Conservation (phyloP, 2,888 invertebrate genomes). For the Herminia tarsipennalis region DNA sequence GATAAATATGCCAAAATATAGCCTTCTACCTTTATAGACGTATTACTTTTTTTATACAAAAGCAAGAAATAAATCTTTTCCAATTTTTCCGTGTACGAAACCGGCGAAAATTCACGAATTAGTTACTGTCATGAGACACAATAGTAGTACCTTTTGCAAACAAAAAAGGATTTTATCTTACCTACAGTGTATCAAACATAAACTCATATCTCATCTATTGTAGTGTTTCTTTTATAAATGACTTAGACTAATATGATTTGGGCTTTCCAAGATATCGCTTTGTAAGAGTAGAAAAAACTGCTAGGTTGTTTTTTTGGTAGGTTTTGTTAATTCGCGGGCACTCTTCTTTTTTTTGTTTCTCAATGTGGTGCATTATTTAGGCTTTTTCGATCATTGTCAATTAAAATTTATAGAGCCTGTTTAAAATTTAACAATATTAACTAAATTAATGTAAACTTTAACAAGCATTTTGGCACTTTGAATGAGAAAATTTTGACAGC, state of each 20-base stretch:
- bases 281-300: slow-evolving; percentile 13
- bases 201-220: slow-evolving; percentile 32
- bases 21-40: too few species aligned
- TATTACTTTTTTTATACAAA: not conserved
- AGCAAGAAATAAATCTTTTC: not conserved
- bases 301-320: not conserved
- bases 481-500: too few species aligned
- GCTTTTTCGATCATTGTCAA: too few species aligned
- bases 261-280: slow-evolving; percentile 2
- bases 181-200: slow-evolving; percentile 10
- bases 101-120: slow-evolving; percentile 23
- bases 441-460: too few species aligned
- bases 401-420: too few species aligned
- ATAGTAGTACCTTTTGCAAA: slow-evolving; percentile 17
- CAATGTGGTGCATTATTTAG: too few species aligned
- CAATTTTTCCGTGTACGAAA: not conserved
- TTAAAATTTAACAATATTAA: too few species aligned
- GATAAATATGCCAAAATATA: too few species aligned
- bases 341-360: too few species aligned
- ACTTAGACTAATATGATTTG: slow-evolving; percentile 22
- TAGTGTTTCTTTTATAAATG: slow-evolving; percentile 34
- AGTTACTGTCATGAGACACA: slow-evolving; percentile 31
- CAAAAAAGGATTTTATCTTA: slow-evolving; percentile 19
- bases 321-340: too few species aligned
- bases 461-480: too few species aligned